Percentiles rank a stretch among this genome's conserved stretches.
Conservation (phyloP, 2,797 vertebrate genomes). For the Tokudaia tokunoshimensis region DNA sequence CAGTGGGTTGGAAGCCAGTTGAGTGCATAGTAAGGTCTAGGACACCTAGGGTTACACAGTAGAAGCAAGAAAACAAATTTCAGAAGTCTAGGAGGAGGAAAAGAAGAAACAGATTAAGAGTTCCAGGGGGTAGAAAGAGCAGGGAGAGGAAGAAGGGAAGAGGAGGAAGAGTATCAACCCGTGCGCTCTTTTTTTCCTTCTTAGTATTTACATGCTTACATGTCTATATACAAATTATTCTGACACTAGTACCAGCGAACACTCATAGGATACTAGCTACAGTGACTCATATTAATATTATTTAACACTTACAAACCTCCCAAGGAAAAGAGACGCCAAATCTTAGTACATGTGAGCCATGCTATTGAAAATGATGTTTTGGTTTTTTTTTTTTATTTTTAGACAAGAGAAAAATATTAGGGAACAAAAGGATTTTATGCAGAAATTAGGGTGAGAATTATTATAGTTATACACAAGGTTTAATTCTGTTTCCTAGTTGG, state of each 20-base stretch:
- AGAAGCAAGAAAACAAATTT: not conserved
- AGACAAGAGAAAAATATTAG: not conserved
- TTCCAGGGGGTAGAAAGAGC: too few relatives aligned
- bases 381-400: not conserved
- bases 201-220: not conserved
- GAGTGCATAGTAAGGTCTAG: too few relatives aligned
- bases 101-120: not conserved
- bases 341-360: not conserved
- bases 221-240: not conserved
- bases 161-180: not conserved
- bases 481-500: slow-evolving; percentile 26
- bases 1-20: not conserved
- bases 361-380: not conserved
- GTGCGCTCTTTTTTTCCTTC: too few relatives aligned
- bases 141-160: not conserved
- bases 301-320: slow-evolving; percentile 11
- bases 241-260: not conserved
- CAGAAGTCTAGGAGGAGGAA: not conserved
- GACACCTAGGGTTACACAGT: not conserved
- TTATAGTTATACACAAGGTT: slow-evolving; percentile 29
- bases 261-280: slow-evolving; percentile 27
- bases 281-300: slow-evolving; percentile 4
- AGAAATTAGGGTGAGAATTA: slow-evolving; percentile 21
- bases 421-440: not conserved
- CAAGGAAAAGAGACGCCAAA: slow-evolving; percentile 15